Evolutionary conservation across 1,140 invertebrate species (phyloP), one percentile per base, ranked within the genome.

Genomic region (Bombus fervidus): DNA sequence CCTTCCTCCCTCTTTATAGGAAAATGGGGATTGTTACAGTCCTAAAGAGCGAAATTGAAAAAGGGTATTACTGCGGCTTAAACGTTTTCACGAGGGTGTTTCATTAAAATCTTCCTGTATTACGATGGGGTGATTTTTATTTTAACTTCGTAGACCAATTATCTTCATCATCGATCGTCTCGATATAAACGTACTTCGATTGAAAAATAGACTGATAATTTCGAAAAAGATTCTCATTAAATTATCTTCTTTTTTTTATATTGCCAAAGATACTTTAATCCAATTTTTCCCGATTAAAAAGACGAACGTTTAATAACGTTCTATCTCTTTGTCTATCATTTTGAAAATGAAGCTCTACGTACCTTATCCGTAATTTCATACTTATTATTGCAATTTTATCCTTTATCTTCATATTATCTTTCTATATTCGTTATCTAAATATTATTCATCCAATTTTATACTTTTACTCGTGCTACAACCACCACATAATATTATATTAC

Each of bases 1-100:
- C 62, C 34, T 25, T 15, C 22, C 12, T 34, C 28, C 12, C 25
- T 34, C n/a, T 69, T 69, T 53, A 53, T 15, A 28, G 43, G 4
- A 47, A 69, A 68, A 53, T 22, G 64, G 13, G 9, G 34, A 13
- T 80, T 69, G 43, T 47, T 80, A 80, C 78, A 69, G 43, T 80
- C 25, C 13, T 74, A 83, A 83, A 22, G 25, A 83, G 57, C 18
- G n/a, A 31, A 76, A 76, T 37, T 64, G 81, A 37, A 53, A 47
- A 66, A 76, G 31, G 25, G 31, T 37, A 83, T 76, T 47, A 62
- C 31, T 2, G 13, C 31, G 15, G 41, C 78, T 69, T n/a, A n/a
- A 43, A 71, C 64, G 25, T 47, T 68, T 34, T 28, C 43, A 41
- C 12, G 22, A 68, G 18, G 31, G 39, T 22, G 53, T 69, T 43